A percentile compares a stretch with the other conserved stretches of the same genome.
Conservation (phyloP, 2,888 invertebrate genomes). For the Morpho deidamia region DNA sequence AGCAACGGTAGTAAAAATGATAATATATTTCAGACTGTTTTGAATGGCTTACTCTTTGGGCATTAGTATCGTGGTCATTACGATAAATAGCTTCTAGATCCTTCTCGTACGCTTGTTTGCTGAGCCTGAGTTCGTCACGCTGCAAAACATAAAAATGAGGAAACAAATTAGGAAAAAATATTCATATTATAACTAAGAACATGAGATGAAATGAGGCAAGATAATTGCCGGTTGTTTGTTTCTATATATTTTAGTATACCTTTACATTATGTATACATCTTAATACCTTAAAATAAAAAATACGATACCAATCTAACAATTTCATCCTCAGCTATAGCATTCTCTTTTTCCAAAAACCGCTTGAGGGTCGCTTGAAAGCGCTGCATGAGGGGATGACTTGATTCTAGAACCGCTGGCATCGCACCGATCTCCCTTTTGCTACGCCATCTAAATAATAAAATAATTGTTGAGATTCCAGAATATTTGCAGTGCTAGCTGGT, state of each 20-base stretch:
- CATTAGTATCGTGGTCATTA: slow-evolving; percentile 78
- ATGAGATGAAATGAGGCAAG: too few relatives aligned
- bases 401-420: slow-evolving; percentile 79
- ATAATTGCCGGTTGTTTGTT: too few relatives aligned
- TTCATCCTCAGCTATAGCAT: slow-evolving; percentile 81
- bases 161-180: too few relatives aligned
- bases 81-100: slow-evolving; percentile 78
- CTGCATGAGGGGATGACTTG: slow-evolving; percentile 85
- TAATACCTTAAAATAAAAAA: not conserved
- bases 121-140: slow-evolving; percentile 52
- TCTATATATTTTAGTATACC: too few relatives aligned
- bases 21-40: not conserved
- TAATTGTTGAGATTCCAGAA: not conserved
- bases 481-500: too few relatives aligned
- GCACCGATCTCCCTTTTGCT: slow-evolving; percentile 46
- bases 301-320: slow-evolving; percentile 80
- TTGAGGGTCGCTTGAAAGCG: slow-evolving; percentile 84
- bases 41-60: slow-evolving; percentile 71
- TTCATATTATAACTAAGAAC: too few relatives aligned
- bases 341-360: slow-evolving; percentile 81
- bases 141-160: slow-evolving; percentile 26
- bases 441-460: slow-evolving; percentile 48
- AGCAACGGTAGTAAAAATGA: not conserved
- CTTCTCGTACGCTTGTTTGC: slow-evolving; percentile 58
- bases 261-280: too few relatives aligned